Base-by-base conservation (phyloP, 2,113 vertebrate genomes). In the Fulica atra region DNA sequence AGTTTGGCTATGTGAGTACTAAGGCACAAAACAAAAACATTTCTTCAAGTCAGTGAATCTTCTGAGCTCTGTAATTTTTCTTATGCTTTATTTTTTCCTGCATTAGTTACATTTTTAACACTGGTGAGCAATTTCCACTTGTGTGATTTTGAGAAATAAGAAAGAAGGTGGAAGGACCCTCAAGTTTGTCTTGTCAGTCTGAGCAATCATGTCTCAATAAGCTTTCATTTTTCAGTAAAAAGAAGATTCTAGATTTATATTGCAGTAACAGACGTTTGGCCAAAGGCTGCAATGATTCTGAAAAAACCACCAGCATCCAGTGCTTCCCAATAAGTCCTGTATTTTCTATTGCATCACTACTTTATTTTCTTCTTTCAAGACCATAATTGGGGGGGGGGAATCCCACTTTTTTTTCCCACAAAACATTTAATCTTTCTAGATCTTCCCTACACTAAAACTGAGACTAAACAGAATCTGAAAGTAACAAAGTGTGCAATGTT, bases 331-430 rank as follows among this genome's bases (percentile, higher is more conserved):
- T 23, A 95, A 77, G 73, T 50, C 8, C 9, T 44, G 2, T 53
- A 15, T 64, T 84, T 7, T 53, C 26, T 57, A 6, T 36, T 66
- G 7, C 16, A 72, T 23, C 57, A 7, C 11, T 68, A 80, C 13
- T 82, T 88, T 9, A 3, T 86, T 91, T 70, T 46, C 12, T 72
- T 56, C 36, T 85, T 89, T 73, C 54, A 88, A 72, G 3, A 31
- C n/a, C 5, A 23, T 9, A 1, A 28, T 38, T 60, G 7, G 20
- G 42, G 42, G 14, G 16, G 11, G 11, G 11, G 11, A 0, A 23
- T 17, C 10, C 10, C 7, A 44, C 29, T 89, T 89, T 53, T 86
- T 3, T 56, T 89, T 85, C 59, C 59, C 4, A 29, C 6, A 1
- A 87, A 87, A 72, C 11, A 68, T 53, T 64, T 66, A 0, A 8